Conservation (phyloP, 2,888 invertebrate genomes). For the Hydrotaea cyrtoneurina region DNA sequence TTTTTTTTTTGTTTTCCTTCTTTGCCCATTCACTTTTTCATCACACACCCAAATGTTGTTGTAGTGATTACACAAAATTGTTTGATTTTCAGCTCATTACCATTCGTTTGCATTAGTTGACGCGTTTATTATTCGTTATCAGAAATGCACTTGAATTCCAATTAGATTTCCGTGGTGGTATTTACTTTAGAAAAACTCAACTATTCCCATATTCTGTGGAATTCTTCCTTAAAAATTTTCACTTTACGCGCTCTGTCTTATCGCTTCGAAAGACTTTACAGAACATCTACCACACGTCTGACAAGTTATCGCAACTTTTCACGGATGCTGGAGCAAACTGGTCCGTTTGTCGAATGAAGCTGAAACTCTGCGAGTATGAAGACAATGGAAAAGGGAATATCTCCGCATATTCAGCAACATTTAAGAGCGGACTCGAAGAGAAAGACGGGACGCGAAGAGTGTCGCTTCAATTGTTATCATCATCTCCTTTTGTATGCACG, state of each 20-base stretch:
- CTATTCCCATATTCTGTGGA: conserved; percentile 23
- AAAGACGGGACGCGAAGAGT: conserved; percentile 48
- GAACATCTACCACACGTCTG: conserved; percentile 71
- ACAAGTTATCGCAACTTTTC: conserved; percentile 68
- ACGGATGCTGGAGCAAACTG: conserved; percentile 63
- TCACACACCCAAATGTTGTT: conserved; percentile 32
- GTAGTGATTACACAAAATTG: conserved; percentile 37
- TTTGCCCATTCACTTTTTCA: neutral
- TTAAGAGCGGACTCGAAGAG: conserved; percentile 42
- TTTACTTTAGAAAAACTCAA: conserved; percentile 9
- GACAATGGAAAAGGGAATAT: conserved; percentile 36
- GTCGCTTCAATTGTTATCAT: conserved; percentile 68
- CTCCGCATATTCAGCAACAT: conserved; percentile 62
- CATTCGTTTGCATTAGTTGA: neutral
- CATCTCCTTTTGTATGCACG: conserved; percentile 69
- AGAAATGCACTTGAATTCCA: conserved; percentile 14
- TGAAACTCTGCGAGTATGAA: conserved; percentile 39
- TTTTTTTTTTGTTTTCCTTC: neutral
- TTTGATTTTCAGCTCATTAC: conserved; percentile 24
- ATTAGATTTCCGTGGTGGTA: neutral
- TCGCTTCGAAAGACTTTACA: conserved; percentile 66
- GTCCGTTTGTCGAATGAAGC: conserved; percentile 51
- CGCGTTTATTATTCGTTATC: conserved; percentile 2
- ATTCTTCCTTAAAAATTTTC: conserved; percentile 44
- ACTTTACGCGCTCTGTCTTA: conserved; percentile 66